Evolutionary conservation across 2,113 vertebrate genomes (phyloP), one percentile per base, ranked within the genome.

Genomic region (Engraulis encrasicolus): DNA sequence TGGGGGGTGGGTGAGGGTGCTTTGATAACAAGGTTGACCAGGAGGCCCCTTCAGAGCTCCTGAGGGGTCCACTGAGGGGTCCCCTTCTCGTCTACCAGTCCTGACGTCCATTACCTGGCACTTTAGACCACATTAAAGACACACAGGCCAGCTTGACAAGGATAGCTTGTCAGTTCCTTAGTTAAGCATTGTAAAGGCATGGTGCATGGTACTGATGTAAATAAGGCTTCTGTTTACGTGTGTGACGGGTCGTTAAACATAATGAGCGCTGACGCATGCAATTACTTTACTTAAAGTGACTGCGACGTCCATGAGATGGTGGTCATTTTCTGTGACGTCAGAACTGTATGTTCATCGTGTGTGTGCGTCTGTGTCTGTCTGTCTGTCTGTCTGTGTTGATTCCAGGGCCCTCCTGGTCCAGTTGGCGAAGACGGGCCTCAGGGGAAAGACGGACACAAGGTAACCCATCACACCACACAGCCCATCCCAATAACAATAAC

Each of bases 391-490:
- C n/a, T 86, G 34, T 92, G 5, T 89, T 86, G 84, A 5, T 82
- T n/a, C 88, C 79, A 99, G 98, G 98, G 98, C 88, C 92, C 92
- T 84, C 94, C 95, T 78, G 98, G 98, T 88, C 93, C 95, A 82
- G 85, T 95, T 50, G 98, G 98, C 86, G 98, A 99, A 95, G 98
- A 99, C 0, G 98, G 98, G 52, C 83, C 94, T 86, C 98, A 98
- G 92, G 98, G 98, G 78, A 98, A 97, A 94, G 97, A 99, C 90
- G 97, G 98, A 84, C 40, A 90, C 81, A 99, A 98, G 97, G 98
- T 99, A 94, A 89, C n/a, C n/a, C n/a, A n/a, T n/a, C n/a, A n/a
- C n/a, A n/a, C n/a, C n/a, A n/a, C n/a, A n/a, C n/a, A n/a, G n/a
- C n/a, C n/a, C n/a, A n/a, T n/a, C n/a, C n/a, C n/a, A n/a, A n/a